Conservation (phyloP, 2,113 vertebrate genomes). For the Scomber colias region DNA sequence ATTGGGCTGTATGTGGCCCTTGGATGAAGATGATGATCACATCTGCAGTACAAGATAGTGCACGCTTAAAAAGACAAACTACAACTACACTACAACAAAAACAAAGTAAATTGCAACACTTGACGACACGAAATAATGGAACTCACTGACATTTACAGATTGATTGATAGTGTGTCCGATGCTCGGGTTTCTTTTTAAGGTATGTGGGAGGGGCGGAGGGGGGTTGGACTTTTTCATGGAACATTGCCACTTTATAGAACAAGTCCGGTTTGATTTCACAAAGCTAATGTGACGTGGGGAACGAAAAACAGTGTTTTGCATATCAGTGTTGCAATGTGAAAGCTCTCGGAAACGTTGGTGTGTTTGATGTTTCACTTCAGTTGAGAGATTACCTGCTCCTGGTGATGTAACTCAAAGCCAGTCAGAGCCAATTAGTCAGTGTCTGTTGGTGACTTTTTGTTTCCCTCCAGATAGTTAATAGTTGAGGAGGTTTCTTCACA, state of each 20-base stretch:
- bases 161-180: slow-evolving; percentile 21
- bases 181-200: background rate
- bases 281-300: background rate
- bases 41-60: background rate
- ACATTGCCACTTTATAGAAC: slow-evolving; percentile 2
- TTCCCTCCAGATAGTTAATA: too few relatives aligned
- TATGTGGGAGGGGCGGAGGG: too few relatives aligned
- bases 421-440: background rate
- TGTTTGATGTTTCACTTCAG: background rate
- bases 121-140: too few relatives aligned
- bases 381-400: background rate
- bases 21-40: background rate
- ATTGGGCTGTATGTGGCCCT: too few relatives aligned
- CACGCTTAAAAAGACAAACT: background rate
- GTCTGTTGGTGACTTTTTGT: background rate
- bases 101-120: too few relatives aligned
- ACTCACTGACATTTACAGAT: slow-evolving; percentile 42
- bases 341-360: background rate
- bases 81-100: too few relatives aligned
- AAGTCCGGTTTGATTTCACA: slow-evolving; percentile 10
- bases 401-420: background rate
- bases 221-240: background rate
- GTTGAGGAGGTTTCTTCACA: too few relatives aligned
- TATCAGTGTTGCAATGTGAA: background rate
- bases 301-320: background rate